phyloP scores from a whole-genome alignment of 1,140 invertebrate genomes.

The Nebria ingens region DNA sequence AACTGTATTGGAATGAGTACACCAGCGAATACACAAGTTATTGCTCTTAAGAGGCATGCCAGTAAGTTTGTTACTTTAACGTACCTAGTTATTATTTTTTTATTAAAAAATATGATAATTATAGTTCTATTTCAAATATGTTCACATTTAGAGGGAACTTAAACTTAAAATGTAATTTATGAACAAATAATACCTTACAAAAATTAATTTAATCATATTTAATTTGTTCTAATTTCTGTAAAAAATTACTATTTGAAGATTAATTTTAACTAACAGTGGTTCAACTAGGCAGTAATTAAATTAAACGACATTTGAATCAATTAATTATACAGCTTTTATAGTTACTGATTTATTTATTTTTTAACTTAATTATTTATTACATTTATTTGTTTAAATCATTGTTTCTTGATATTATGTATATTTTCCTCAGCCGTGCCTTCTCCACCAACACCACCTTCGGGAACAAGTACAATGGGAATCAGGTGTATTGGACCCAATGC shows the following conservation, averaged over 20 bases:
- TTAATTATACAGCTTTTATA: too few species aligned
- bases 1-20: constrained; percentile 78
- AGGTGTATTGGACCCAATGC: constrained; percentile 70
- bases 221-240: too few species aligned
- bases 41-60: constrained; percentile 86
- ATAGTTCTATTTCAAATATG: not conserved
- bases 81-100: constrained; percentile 8
- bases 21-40: constrained; percentile 64
- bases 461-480: too few species aligned
- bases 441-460: constrained; percentile 78
- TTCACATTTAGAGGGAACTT: not conserved
- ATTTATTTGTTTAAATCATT: constrained; percentile 9
- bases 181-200: too few species aligned
- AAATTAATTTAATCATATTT: too few species aligned
- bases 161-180: not conserved
- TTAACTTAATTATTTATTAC: too few species aligned
- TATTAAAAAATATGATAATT: not conserved
- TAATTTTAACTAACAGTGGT: too few species aligned
- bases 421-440: constrained; percentile 66
- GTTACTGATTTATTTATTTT: too few species aligned
- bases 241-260: not conserved
- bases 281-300: too few species aligned
- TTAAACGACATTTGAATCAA: too few species aligned
- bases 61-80: constrained; percentile 62
- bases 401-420: not conserved